Percentiles rank a stretch among this genome's conserved stretches.
These are phyloP conservation scores for Heliconius hermathena DNA, from an alignment of 1,140 invertebrate species.

Conservation along the genomic window DNA sequence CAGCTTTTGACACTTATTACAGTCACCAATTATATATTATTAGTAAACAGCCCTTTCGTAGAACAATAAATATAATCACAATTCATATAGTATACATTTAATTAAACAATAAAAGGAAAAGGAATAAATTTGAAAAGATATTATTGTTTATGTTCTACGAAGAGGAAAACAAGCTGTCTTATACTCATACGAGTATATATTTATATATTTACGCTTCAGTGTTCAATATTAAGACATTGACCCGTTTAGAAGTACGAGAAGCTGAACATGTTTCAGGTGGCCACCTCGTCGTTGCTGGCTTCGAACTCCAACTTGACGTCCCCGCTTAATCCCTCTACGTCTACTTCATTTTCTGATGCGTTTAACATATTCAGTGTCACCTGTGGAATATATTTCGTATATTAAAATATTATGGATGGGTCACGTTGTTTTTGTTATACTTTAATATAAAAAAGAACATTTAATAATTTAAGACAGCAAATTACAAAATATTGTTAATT, in stretches of 20 bases:
- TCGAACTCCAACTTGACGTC: constrained; percentile 92
- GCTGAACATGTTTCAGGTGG: constrained; percentile 81
- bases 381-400: constrained; percentile 61
- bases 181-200: neutral
- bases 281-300: constrained; percentile 88
- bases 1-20: neutral
- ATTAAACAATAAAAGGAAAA: too few species aligned
- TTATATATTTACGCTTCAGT: constrained; percentile 20
- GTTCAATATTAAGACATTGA: neutral
- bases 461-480: too few species aligned
- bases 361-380: constrained; percentile 96
- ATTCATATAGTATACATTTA: too few species aligned
- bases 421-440: too few species aligned
- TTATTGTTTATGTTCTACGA: too few species aligned
- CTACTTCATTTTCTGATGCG: constrained; percentile 93
- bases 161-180: neutral
- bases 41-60: neutral
- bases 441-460: too few species aligned
- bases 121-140: too few species aligned
- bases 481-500: too few species aligned
- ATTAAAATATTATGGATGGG: neutral
- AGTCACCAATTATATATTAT: too few species aligned
- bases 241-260: constrained; percentile 50
- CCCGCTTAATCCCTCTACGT: constrained; percentile 90
- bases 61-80: neutral